Percentiles rank a stretch among this genome's conserved stretches.
phyloP scores from a whole-genome alignment of 2,888 invertebrate species.

The Coelinius sp. region DNA sequence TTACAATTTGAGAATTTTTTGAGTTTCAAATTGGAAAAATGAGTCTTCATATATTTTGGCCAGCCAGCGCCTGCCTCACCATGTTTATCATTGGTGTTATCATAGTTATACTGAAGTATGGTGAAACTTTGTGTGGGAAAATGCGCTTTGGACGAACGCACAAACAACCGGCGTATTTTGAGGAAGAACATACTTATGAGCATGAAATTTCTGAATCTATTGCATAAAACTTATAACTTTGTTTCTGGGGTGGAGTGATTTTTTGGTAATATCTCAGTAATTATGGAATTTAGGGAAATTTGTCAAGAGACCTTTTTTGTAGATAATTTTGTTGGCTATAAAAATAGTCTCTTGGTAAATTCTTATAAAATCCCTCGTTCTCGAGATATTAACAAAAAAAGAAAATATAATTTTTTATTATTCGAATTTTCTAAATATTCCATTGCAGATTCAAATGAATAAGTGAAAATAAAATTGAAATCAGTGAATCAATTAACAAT shows the following conservation, averaged over 20 bases:
- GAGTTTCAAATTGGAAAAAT: slow-evolving; percentile 66
- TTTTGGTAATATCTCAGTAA: background rate
- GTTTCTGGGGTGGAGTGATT: background rate
- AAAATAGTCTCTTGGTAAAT: background rate
- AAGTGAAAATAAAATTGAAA: too few species aligned
- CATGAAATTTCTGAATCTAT: slow-evolving; percentile 65
- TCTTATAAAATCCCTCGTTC: background rate
- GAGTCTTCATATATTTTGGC: slow-evolving; percentile 84
- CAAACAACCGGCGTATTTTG: background rate
- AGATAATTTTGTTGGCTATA: background rate
- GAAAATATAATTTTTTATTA: background rate
- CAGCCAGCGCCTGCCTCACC: slow-evolving; percentile 81
- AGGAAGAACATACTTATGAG: slow-evolving; percentile 75
- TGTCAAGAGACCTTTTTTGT: background rate
- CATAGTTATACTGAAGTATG: slow-evolving; percentile 82
- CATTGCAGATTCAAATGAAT: too few species aligned
- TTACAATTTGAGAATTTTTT: background rate
- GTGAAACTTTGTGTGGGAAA: slow-evolving; percentile 76
- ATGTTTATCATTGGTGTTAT: slow-evolving; percentile 83
- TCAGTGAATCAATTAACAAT: background rate
- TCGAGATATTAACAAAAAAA: background rate
- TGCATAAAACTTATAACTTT: slow-evolving; percentile 50
- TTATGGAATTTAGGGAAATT: too few species aligned
- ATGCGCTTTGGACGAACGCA: slow-evolving; percentile 69
- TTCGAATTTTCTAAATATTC: background rate